These are phyloP conservation scores for Stenodema calcarata DNA, from an alignment of 2,888 invertebrate genomes.

Conservation along the genomic window DNA sequence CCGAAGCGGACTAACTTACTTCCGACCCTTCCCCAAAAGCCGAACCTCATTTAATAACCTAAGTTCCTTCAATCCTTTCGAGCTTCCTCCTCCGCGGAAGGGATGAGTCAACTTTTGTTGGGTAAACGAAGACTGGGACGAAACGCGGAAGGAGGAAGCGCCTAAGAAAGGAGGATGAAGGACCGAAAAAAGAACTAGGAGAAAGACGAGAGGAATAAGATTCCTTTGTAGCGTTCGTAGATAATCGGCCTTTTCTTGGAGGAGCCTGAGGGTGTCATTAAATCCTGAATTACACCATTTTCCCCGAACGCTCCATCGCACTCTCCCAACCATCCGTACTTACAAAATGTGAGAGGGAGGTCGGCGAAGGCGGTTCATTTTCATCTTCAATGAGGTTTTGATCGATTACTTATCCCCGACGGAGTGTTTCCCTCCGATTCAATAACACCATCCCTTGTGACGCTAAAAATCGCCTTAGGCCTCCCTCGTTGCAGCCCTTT, in stretches of 20 bases:
- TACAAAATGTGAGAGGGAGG: background rate
- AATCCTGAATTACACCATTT: constrained; percentile 26
- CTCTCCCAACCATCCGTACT: background rate
- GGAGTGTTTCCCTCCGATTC: constrained; percentile 14
- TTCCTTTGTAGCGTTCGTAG: constrained; percentile 22
- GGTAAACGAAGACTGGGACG: background rate
- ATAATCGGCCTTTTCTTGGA: constrained; percentile 19
- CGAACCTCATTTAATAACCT: constrained; percentile 34
- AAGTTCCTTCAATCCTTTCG: background rate
- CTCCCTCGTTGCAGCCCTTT: background rate
- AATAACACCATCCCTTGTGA: constrained; percentile 20
- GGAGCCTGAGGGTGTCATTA: constrained; percentile 18
- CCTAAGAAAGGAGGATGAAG: background rate
- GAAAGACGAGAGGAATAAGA: background rate
- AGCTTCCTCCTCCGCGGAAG: background rate
- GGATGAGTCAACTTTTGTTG: background rate
- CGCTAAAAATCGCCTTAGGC: constrained; percentile 31
- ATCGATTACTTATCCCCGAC: constrained; percentile 7
- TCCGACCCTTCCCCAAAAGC: background rate
- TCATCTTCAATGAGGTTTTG: constrained; percentile 31
- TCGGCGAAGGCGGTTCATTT: constrained; percentile 28
- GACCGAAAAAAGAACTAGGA: background rate
- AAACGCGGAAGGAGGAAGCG: background rate
- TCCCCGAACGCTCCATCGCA: background rate
- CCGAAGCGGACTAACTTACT: constrained; percentile 15